Conservation (phyloP, 2,888 invertebrate genomes). For the Rugalucina vietnamica region DNA sequence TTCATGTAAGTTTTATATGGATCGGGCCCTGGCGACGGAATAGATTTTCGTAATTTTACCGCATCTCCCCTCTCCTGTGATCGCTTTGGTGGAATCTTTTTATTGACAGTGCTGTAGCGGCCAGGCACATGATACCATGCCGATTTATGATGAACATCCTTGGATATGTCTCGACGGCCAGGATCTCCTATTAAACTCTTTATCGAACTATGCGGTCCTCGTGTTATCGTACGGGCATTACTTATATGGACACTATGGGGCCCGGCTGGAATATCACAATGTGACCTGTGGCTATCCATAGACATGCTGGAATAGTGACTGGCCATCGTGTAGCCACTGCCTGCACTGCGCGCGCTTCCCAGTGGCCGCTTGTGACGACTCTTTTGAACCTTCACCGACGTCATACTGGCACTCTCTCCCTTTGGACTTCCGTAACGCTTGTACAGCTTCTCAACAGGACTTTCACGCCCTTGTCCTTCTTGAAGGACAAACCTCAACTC, state of each 20-base stretch:
- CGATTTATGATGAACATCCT: constrained; percentile 73
- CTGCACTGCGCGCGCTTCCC: constrained; percentile 68
- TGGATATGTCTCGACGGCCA: constrained; percentile 64
- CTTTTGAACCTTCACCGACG: constrained; percentile 24
- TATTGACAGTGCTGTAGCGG: constrained; percentile 73
- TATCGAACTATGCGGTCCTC: constrained; percentile 76
- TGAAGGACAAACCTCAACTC: background rate
- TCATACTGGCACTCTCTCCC: background rate
- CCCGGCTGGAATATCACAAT: constrained; percentile 66
- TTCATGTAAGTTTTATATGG: constrained; percentile 54
- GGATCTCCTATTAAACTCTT: constrained; percentile 71
- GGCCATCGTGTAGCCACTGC: constrained; percentile 63
- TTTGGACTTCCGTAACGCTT: constrained; percentile 59
- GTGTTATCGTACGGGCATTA: constrained; percentile 68
- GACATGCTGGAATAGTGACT: constrained; percentile 53
- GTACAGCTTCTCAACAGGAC: constrained; percentile 54
- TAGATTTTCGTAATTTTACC: constrained; percentile 54
- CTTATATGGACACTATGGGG: constrained; percentile 70
- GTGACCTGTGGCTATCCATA: constrained; percentile 60
- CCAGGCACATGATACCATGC: constrained; percentile 83
- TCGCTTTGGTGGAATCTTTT: constrained; percentile 71
- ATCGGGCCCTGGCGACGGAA: constrained; percentile 46
- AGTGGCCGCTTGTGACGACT: constrained; percentile 46
- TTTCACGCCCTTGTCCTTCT: constrained; percentile 45
- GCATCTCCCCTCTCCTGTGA: constrained; percentile 68